Evolutionary conservation across 2,113 vertebrate genomes (phyloP).

Genomic region (Ciconia maguari): DNA sequence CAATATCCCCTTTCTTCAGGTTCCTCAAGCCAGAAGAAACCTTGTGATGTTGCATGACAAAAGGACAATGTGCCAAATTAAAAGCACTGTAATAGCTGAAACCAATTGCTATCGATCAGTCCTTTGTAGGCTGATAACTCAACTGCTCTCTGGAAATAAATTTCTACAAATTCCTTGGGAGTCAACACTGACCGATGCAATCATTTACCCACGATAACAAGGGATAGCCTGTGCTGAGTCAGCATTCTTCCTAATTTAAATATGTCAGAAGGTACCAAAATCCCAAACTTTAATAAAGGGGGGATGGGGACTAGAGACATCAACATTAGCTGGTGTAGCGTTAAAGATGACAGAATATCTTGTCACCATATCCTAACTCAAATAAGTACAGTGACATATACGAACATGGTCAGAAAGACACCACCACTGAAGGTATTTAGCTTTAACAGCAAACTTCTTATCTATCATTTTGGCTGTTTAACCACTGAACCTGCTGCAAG

Average conservation of each 20-base stretch:
- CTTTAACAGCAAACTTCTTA: not conserved
- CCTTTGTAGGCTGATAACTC: not conserved
- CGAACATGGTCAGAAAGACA: not conserved
- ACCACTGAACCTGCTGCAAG: not conserved
- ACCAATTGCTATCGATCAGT: not conserved
- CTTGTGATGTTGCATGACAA: not conserved
- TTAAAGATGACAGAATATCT: not conserved
- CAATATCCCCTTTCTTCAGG: not conserved
- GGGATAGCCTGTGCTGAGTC: not conserved
- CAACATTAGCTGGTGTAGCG: not conserved
- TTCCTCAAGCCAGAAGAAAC: not conserved
- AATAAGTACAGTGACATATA: not conserved
- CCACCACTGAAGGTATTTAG: not conserved
- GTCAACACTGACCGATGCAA: not conserved
- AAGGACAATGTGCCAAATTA: not conserved
- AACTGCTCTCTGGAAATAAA: not conserved
- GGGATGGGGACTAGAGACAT: not conserved
- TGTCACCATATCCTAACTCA: not conserved
- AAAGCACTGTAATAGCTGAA: conserved; percentile 11
- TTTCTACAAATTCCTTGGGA: conserved; percentile 10
- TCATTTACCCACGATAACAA: not conserved
- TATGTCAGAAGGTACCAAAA: not conserved
- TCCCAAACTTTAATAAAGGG: not conserved
- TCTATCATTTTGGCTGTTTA: not conserved
- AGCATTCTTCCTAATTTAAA: not conserved